Evolutionary conservation across 2,888 invertebrate species (phyloP).

Genomic region (Hirtodrosophila cameraria): DNA sequence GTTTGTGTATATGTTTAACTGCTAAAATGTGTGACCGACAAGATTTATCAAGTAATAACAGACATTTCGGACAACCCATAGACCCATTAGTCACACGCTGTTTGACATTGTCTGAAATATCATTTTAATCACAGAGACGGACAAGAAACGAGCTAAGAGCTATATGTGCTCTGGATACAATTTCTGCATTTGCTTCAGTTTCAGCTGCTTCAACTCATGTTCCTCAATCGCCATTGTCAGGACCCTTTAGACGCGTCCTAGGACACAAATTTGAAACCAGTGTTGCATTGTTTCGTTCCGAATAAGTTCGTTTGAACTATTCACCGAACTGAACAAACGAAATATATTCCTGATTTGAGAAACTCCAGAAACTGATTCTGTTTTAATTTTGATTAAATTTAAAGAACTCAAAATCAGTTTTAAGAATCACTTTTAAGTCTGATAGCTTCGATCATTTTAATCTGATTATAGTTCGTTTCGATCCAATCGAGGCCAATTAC

Average conservation of each 20-base stretch:
- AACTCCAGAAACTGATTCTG: no score
- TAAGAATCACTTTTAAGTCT: no score
- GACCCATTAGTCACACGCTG: conserved; percentile 79
- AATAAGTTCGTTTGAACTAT: no score
- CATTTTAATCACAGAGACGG: conserved; percentile 73
- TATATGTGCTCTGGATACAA: conserved; percentile 1
- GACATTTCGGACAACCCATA: conserved; percentile 80
- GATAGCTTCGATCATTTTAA: no score
- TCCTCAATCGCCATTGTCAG: conserved; percentile 12
- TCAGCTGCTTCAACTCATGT: neutral
- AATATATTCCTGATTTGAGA: no score
- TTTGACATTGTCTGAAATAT: conserved; percentile 80
- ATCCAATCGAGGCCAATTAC: no score
- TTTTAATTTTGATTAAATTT: no score
- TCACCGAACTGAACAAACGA: no score
- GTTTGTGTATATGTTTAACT: conserved; percentile 24
- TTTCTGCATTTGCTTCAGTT: no score
- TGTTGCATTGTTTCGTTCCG: no score
- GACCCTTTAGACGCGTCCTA: neutral
- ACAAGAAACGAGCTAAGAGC: conserved; percentile 18
- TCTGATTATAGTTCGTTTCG: no score
- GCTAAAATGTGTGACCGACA: conserved; percentile 76
- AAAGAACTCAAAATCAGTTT: no score
- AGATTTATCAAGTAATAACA: conserved; percentile 79
- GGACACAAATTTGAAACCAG: conserved; percentile 17